Conservation (phyloP, 2,113 vertebrate genomes). For the Casuarius casuarius region DNA sequence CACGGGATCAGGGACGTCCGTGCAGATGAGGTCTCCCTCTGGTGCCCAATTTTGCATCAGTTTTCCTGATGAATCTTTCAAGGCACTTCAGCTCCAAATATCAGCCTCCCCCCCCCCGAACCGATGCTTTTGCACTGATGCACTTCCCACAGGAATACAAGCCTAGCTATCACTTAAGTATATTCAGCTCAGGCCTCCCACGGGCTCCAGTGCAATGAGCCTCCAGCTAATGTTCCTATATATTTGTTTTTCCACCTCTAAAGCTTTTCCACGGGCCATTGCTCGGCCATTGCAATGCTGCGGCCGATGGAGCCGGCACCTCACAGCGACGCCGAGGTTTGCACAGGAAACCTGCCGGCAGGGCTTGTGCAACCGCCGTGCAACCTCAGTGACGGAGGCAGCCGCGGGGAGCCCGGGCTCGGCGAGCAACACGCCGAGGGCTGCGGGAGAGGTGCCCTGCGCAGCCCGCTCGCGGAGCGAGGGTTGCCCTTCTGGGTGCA, state of each 20-base stretch:
- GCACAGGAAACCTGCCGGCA: fast-evolving
- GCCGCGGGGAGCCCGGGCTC: not conserved
- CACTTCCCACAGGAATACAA: not conserved
- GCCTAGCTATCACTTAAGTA: fast-evolving
- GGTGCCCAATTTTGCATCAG: too few relatives aligned
- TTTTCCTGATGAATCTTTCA: too few relatives aligned
- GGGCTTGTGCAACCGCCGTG: fast-evolving
- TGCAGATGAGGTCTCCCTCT: too few relatives aligned
- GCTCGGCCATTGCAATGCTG: too few relatives aligned
- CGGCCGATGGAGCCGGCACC: fast-evolving
- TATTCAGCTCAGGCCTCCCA: too few relatives aligned
- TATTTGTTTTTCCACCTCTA: not conserved
- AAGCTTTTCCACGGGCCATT: not conserved
- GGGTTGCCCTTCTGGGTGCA: fast-evolving
- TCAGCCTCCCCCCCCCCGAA: fast-evolving
- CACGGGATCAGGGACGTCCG: too few relatives aligned
- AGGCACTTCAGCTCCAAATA: not conserved
- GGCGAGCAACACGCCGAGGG: fast-evolving
- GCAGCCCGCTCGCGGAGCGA: not conserved
- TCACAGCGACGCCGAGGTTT: fast-evolving
- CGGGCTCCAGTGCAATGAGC: not conserved
- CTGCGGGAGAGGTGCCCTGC: fast-evolving
- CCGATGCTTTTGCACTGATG: not conserved
- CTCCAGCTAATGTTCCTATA: not conserved
- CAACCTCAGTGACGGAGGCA: too few relatives aligned